Percentiles rank a stretch among this genome's conserved stretches.
Conservation (phyloP, 1,140 invertebrate species). For the Scaptomyza montana region DNA sequence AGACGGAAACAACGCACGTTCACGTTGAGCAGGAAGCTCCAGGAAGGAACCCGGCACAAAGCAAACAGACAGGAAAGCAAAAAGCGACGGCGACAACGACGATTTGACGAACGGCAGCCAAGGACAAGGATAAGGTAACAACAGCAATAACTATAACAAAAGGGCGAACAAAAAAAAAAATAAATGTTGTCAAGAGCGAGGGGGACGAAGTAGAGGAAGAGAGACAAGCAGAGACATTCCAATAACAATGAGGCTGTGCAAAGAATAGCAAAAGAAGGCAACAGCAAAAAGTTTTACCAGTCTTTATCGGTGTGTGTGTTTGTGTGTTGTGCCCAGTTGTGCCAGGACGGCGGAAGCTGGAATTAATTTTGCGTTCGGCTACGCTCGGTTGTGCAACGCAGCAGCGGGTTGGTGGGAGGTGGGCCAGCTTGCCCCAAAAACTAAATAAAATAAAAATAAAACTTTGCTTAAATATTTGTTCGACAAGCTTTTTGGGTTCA, state of each 20-base stretch:
- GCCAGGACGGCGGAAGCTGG: conserved; percentile 38
- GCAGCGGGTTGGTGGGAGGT: not conserved
- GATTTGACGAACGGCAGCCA: conserved; percentile 44
- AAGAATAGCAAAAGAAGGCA: conserved; percentile 32
- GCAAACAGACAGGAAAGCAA: conserved; percentile 71
- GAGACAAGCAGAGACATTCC: conserved; percentile 55
- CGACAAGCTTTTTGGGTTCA: conserved; percentile 25
- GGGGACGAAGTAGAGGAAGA: conserved; percentile 13
- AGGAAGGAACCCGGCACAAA: conserved; percentile 72
- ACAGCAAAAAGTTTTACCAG: conserved; percentile 37
- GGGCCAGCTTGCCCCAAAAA: conserved; percentile 8
- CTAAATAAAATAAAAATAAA: not conserved
- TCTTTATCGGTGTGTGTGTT: not conserved
- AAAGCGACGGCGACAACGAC: conserved; percentile 33
- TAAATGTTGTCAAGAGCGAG: not conserved
- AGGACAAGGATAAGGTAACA: conserved; percentile 72
- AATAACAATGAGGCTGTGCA: conserved; percentile 65
- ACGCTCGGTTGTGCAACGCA: conserved; percentile 22
- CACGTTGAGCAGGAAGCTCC: conserved; percentile 69
- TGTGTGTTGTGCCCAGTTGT: conserved; percentile 3
- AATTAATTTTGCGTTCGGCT: conserved; percentile 49
- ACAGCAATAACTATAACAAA: conserved; percentile 73
- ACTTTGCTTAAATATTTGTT: conserved; percentile 44
- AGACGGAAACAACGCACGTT: conserved; percentile 73
- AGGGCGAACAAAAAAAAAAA: conserved; percentile 19